Evolutionary conservation across 2,113 vertebrate species (phyloP).

Genomic region (Toxotes chatareus): DNA sequence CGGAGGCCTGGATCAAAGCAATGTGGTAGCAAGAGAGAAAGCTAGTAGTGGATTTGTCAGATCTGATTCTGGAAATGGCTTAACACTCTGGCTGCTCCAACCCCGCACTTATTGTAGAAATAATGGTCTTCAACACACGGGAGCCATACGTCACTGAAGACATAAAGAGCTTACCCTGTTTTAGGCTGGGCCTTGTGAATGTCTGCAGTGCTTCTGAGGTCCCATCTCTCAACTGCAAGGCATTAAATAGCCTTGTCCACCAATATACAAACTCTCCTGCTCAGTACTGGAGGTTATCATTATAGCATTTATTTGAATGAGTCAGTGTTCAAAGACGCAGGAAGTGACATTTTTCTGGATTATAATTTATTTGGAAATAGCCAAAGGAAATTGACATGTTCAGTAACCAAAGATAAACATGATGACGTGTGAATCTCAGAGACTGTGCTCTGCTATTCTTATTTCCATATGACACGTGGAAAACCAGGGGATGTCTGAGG

Average conservation of each 20-base stretch:
- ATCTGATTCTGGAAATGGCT: slow-evolving; percentile 32
- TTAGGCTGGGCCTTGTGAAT: slow-evolving; percentile 5
- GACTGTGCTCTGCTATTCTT: background rate
- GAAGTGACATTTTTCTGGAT: background rate
- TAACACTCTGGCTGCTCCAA: slow-evolving; percentile 7
- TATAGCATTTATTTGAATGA: background rate
- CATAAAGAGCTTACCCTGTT: slow-evolving; percentile 25
- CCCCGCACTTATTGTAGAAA: slow-evolving; percentile 23
- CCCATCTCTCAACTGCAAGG: slow-evolving; percentile 2
- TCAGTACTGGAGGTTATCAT: background rate
- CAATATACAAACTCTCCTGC: background rate
- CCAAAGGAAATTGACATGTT: background rate
- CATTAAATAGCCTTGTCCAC: slow-evolving; percentile 28
- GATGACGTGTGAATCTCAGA: background rate
- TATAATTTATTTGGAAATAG: background rate
- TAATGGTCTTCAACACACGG: slow-evolving; percentile 22
- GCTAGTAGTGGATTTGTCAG: slow-evolving; percentile 32
- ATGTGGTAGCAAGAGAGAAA: slow-evolving; percentile 1
- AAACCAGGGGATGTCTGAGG: background rate
- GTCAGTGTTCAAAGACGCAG: background rate
- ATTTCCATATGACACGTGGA: background rate
- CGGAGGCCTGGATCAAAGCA: slow-evolving; percentile 20
- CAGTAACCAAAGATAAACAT: background rate
- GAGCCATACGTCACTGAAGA: slow-evolving; percentile 11
- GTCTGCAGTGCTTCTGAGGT: slow-evolving; percentile 16